These are phyloP conservation scores for Anas bernieri DNA, from an alignment of 2,797 vertebrate genomes.

Conservation along the genomic window DNA sequence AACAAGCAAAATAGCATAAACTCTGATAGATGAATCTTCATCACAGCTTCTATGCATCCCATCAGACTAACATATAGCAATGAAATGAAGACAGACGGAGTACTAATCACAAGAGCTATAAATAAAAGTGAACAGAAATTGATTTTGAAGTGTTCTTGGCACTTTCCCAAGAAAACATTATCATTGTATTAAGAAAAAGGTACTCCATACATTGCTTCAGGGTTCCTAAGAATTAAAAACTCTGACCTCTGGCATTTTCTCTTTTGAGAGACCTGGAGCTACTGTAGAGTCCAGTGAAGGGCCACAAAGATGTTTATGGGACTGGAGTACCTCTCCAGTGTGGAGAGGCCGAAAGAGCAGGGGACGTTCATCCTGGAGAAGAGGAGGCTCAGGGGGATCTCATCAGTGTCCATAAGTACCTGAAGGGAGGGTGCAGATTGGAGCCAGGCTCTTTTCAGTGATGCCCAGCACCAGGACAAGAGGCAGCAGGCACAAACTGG, in stretches of 20 bases:
- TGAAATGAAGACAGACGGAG: constrained; percentile 21
- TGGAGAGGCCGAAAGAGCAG: neutral
- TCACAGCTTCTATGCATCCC: constrained; percentile 36
- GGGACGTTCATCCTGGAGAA: neutral
- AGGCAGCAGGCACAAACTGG: neutral
- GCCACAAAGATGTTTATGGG: neutral
- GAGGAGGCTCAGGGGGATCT: neutral
- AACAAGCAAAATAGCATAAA: constrained; percentile 32
- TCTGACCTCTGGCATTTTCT: constrained; percentile 25
- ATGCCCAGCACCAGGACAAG: neutral
- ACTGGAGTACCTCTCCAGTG: neutral
- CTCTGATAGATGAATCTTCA: constrained; percentile 14
- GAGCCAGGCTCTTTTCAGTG: neutral
- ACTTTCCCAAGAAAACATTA: constrained; percentile 30
- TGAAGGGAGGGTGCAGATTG: neutral
- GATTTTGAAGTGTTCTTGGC: constrained; percentile 65
- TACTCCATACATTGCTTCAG: neutral
- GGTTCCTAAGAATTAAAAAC: constrained; percentile 12
- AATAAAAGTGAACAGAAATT: constrained; percentile 58
- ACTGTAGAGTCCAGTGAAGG: neutral
- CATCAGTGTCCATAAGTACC: neutral
- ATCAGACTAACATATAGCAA: constrained; percentile 31
- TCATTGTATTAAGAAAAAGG: constrained; percentile 40
- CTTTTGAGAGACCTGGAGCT: neutral
- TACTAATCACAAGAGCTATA: constrained; percentile 38